Conservation (phyloP, 2,113 vertebrate genomes). For the Maccullochella peelii region DNA sequence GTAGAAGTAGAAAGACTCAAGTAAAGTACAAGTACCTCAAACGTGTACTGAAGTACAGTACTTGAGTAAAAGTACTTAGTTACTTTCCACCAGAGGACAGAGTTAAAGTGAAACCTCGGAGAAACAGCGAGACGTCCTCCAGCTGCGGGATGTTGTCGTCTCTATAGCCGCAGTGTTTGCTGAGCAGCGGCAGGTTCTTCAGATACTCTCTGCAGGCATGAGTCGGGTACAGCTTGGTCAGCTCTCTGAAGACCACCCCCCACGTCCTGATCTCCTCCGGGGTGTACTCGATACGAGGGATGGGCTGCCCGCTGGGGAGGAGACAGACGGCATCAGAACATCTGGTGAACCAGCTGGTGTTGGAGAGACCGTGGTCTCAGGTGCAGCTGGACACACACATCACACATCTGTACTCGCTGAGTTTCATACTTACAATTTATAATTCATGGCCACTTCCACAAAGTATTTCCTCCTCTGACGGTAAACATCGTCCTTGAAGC, state of each 20-base stretch:
- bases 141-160: slow-evolving; percentile 97
- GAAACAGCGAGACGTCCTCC: slow-evolving; percentile 93
- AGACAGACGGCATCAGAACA: background rate
- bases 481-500: slow-evolving; percentile 97
- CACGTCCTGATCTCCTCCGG: slow-evolving; percentile 94
- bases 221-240: slow-evolving; percentile 95
- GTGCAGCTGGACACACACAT: too few species aligned
- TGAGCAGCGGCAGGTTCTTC: slow-evolving; percentile 95
- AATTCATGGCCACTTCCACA: slow-evolving; percentile 98
- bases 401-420: too few species aligned
- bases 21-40: too few species aligned
- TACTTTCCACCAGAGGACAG: too few species aligned
- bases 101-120: slow-evolving; percentile 86
- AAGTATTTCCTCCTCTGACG: slow-evolving; percentile 98
- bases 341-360: too few species aligned
- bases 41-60: too few species aligned
- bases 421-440: slow-evolving; percentile 98
- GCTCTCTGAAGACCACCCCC: slow-evolving; percentile 94
- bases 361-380: too few species aligned
- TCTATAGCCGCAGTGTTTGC: slow-evolving; percentile 93
- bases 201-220: slow-evolving; percentile 96
- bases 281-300: slow-evolving; percentile 93
- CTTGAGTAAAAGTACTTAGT: too few species aligned
- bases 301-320: slow-evolving; percentile 90
- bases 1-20: too few species aligned